Conservation (phyloP, 2,797 vertebrate genomes). For the Valencia hispanica region DNA sequence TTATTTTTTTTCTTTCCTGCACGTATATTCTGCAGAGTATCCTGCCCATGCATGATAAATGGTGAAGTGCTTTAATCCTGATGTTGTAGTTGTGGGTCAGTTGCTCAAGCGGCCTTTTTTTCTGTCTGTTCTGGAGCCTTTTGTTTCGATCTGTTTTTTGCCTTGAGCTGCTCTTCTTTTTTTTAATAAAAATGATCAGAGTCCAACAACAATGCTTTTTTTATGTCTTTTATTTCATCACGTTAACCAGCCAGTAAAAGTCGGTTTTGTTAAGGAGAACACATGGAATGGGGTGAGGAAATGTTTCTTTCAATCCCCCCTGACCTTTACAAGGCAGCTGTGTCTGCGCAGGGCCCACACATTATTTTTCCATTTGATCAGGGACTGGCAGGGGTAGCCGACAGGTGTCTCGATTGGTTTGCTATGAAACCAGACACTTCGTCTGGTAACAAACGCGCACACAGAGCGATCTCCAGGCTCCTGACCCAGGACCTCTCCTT, state of each 20-base stretch:
- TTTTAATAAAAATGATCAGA: slow-evolving; percentile 72
- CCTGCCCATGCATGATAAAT: slow-evolving; percentile 71
- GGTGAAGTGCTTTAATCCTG: slow-evolving; percentile 67
- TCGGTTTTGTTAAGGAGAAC: slow-evolving; percentile 41
- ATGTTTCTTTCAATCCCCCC: slow-evolving; percentile 19
- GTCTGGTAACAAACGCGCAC: slow-evolving; percentile 41
- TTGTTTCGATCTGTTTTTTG: slow-evolving; percentile 60
- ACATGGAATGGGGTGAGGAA: slow-evolving; percentile 26
- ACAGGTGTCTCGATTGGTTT: slow-evolving; percentile 68
- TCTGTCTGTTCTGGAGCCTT: slow-evolving; percentile 61
- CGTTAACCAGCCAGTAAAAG: slow-evolving; percentile 13
- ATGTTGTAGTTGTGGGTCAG: slow-evolving; percentile 67
- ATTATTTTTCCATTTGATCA: slow-evolving; percentile 67
- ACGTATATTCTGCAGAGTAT: slow-evolving; percentile 53
- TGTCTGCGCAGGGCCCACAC: slow-evolving; percentile 36
- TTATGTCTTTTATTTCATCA: slow-evolving; percentile 54
- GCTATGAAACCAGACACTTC: slow-evolving; percentile 60
- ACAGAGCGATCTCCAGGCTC: slow-evolving; percentile 32
- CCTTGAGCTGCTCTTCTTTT: slow-evolving; percentile 51
- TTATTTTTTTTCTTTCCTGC: slow-evolving; percentile 22
- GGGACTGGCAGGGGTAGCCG: slow-evolving; percentile 59
- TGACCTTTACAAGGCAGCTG: slow-evolving; percentile 57
- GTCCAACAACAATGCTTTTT: slow-evolving; percentile 20
- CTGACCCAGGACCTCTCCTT: slow-evolving; percentile 50
- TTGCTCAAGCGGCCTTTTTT: slow-evolving; percentile 67